Evolutionary conservation across 2,888 invertebrate genomes (phyloP).

Genomic region (Nudaria mundana): DNA sequence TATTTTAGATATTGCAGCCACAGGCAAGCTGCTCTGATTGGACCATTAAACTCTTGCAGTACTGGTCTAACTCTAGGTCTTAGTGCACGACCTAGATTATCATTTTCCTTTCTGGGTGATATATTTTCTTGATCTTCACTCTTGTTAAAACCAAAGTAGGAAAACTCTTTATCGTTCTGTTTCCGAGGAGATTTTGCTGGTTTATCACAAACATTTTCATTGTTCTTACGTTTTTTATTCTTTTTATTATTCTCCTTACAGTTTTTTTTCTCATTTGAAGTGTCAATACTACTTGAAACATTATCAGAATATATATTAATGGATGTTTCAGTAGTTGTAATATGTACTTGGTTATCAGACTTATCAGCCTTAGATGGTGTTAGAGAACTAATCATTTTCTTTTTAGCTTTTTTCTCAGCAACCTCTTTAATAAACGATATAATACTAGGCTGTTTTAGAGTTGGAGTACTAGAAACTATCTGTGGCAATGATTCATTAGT

Average conservation of each 20-base stretch:
- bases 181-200: constrained; percentile 32
- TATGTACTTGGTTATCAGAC: constrained; percentile 42
- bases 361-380: constrained; percentile 50
- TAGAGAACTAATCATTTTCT: constrained; percentile 44
- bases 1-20: constrained; percentile 49
- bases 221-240: constrained; percentile 33
- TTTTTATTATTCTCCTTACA: constrained; percentile 21
- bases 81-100: constrained; percentile 38
- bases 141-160: constrained; percentile 75
- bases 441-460: constrained; percentile 70
- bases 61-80: constrained; percentile 47
- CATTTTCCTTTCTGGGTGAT: constrained; percentile 46
- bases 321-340: constrained; percentile 6
- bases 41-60: constrained; percentile 56
- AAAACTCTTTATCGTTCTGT: constrained; percentile 45
- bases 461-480: constrained; percentile 38
- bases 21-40: constrained; percentile 49
- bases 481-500: constrained; percentile 44
- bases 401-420: constrained; percentile 58
- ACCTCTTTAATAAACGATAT: constrained; percentile 70
- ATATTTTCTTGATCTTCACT: constrained; percentile 62
- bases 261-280: constrained; percentile 37
- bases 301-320: too few relatives aligned
- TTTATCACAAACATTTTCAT: constrained; percentile 23
- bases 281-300: constrained; percentile 26